Evolutionary conservation across 2,888 invertebrate genomes (phyloP), one percentile per base, ranked within the genome.

Genomic region (Cantharis nigra): DNA sequence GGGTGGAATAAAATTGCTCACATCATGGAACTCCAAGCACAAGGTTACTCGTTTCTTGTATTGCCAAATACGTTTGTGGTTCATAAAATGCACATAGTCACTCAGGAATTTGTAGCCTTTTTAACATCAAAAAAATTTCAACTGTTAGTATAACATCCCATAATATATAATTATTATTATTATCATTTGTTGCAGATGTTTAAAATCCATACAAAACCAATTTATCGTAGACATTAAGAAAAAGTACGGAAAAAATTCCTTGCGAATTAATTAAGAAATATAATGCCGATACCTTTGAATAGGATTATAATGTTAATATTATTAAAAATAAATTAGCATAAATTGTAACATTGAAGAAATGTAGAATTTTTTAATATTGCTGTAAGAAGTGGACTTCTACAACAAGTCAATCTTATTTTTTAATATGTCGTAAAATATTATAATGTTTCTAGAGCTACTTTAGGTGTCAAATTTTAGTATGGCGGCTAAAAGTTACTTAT

Each of bases 1-100:
- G 97, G 97, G 1, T 97, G 97, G 97, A 97, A 97, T 88, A 97
- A 97, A 91, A 96, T 96, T 30, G 96, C 97, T 0, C 96, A 97
- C 86, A 93, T 96, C 78, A 94, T 95, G 87, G 94, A 96, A 87
- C 89, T 97, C 67, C 93, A 95, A 80, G 96, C 96, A 28, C 92
- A 93, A 84, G 94, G 94, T 4, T 91, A 90, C 87, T 90, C 91
- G 75, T 91, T 91, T 69, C 87, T 91, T 69, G 96, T 97, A 75
- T 88, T 97, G 79, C 96, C 97, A 13, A 94, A 94, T 86, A 95
- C 94, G 9, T 98, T 97, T 89, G 95, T 97, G 78, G 92, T 97
- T 77, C 97, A 97, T 89, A 94, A 96, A 88, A 95, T 96, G 62
- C 97, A 97, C 89, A 94, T 96, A 14, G 13, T 14, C 28, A 33